These are phyloP conservation scores for Neelides folsomi DNA, from an alignment of 2,888 invertebrate species.

Conservation along the genomic window DNA sequence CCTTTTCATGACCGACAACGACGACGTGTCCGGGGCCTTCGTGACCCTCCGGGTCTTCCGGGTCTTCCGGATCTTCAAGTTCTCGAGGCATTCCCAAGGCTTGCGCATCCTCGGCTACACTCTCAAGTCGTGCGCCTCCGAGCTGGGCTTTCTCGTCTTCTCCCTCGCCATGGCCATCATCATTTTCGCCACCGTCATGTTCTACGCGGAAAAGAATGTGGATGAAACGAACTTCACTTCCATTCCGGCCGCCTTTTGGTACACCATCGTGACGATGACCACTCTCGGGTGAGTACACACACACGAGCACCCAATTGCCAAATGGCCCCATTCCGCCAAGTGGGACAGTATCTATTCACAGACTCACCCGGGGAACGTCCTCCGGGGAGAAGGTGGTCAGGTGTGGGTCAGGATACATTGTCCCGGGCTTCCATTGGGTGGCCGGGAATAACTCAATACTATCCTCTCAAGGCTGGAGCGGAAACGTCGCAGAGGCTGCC, in stretches of 20 bases:
- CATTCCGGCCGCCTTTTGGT: constrained; percentile 99
- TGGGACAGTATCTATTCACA: too few relatives aligned
- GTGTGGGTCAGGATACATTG: too few relatives aligned
- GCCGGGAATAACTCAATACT: too few relatives aligned
- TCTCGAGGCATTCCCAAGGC: constrained; percentile 98
- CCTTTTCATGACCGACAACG: constrained; percentile 91
- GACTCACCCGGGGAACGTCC: too few relatives aligned
- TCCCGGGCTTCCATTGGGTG: too few relatives aligned
- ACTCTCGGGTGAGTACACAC: constrained; percentile 84
- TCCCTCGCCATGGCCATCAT: constrained; percentile 99
- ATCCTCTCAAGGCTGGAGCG: too few relatives aligned
- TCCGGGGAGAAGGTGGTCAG: too few relatives aligned
- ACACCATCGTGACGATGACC: constrained; percentile 99
- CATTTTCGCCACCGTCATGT: constrained; percentile 99
- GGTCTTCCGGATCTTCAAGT: constrained; percentile 99
- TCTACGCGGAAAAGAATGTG: constrained; percentile 99
- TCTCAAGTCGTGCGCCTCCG: constrained; percentile 95
- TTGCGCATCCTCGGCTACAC: constrained; percentile 97
- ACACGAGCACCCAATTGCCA: too few relatives aligned
- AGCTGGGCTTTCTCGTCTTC: constrained; percentile 97
- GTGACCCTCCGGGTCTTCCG: constrained; percentile 97
- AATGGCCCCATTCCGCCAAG: too few relatives aligned
- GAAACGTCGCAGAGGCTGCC: too few relatives aligned
- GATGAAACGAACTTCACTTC: constrained; percentile 94
- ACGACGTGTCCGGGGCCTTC: constrained; percentile 97